phyloP scores from a whole-genome alignment of 2,888 invertebrate species.

The Tipula vernalis region DNA sequence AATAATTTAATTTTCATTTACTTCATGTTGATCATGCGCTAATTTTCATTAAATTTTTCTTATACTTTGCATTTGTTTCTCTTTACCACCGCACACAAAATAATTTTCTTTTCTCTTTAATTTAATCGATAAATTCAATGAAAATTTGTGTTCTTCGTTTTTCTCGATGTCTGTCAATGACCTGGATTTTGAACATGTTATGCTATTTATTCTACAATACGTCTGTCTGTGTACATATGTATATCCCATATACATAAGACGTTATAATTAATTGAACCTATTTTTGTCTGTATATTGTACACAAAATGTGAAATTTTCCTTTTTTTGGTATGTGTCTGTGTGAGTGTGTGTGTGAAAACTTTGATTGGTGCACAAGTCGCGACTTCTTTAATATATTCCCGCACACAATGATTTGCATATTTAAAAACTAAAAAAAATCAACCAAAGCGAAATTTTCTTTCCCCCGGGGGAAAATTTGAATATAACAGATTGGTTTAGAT shows the following conservation, averaged over 20 bases:
- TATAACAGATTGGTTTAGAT: neutral
- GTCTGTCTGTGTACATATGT: neutral
- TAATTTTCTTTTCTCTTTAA: constrained; percentile 4
- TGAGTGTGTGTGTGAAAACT: neutral
- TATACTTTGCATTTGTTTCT: neutral
- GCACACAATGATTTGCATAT: neutral
- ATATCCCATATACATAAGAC: neutral
- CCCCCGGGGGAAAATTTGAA: neutral
- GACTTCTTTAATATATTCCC: neutral
- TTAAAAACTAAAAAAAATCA: neutral
- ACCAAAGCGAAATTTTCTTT: neutral
- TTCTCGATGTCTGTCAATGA: constrained; percentile 5
- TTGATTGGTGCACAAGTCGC: neutral
- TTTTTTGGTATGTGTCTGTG: neutral
- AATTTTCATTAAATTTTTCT: constrained; percentile 9
- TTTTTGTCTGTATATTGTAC: neutral
- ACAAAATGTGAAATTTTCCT: neutral
- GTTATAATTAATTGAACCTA: neutral
- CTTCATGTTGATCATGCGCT: constrained; percentile 8
- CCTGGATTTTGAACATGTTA: neutral
- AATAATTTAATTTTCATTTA: neutral
- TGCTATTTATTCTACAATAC: neutral
- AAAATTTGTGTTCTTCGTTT: neutral
- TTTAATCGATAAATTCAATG: constrained; percentile 9
- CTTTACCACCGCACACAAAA: neutral